Evolutionary conservation across 1,140 invertebrate genomes (phyloP).

Genomic region (Drosophila sucinea): DNA sequence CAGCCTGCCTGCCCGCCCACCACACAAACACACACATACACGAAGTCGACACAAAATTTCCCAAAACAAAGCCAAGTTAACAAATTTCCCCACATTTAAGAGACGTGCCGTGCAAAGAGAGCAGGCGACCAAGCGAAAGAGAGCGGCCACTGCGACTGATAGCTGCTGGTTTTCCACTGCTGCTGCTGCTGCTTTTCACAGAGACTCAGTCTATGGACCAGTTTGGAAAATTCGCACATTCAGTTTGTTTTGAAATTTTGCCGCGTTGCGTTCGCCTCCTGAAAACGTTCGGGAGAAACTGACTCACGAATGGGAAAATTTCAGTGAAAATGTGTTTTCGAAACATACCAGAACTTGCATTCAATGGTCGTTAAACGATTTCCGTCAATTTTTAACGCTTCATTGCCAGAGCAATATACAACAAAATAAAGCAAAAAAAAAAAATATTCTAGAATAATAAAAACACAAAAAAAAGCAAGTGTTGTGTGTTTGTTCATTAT

Average conservation of each 20-base stretch:
- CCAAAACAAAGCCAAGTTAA: constrained; percentile 59
- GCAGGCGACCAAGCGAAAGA: constrained; percentile 26
- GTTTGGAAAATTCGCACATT: constrained; percentile 77
- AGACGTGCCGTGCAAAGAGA: constrained; percentile 37
- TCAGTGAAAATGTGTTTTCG: not conserved
- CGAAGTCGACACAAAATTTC: constrained; percentile 47
- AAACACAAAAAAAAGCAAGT: not conserved
- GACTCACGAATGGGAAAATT: constrained; percentile 10
- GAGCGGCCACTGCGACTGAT: not conserved
- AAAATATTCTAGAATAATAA: constrained; percentile 12
- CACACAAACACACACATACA: not conserved
- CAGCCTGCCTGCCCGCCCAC: not conserved
- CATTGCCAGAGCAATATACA: constrained; percentile 7
- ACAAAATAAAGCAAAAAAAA: constrained; percentile 6
- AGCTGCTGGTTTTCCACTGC: constrained; percentile 21
- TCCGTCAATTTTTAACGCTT: constrained; percentile 10
- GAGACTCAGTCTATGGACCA: constrained; percentile 69
- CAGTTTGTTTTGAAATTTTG: constrained; percentile 81
- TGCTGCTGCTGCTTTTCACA: constrained; percentile 61
- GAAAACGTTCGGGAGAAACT: constrained; percentile 16
- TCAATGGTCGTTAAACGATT: constrained; percentile 8
- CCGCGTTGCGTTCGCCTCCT: constrained; percentile 59
- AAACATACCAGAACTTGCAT: constrained; percentile 7
- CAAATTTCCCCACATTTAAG: constrained; percentile 66
- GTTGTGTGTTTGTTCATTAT: constrained; percentile 9